phyloP scores from a whole-genome alignment of 2,797 vertebrate species.

The Lepus oiostolus region DNA sequence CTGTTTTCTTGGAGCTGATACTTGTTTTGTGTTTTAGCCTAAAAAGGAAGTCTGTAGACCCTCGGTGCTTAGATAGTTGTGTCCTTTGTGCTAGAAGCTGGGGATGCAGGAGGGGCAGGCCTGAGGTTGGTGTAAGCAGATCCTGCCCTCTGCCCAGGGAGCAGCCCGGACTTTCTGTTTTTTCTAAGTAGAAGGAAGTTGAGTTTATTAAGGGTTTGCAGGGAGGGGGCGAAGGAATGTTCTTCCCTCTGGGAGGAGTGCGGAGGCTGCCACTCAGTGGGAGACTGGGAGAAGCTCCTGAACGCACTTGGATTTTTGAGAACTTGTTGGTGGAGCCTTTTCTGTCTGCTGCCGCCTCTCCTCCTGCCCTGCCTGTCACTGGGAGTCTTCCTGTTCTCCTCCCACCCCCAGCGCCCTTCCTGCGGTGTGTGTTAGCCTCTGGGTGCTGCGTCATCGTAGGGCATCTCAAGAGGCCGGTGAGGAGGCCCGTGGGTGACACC shows the following conservation, averaged over 20 bases:
- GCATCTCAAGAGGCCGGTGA: not conserved
- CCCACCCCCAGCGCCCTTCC: not conserved
- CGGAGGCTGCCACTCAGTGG: not conserved
- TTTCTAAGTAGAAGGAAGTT: slow-evolving; percentile 54
- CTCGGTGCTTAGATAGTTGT: not conserved
- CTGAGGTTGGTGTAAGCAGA: not conserved
- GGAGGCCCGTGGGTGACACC: not conserved
- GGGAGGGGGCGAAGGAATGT: slow-evolving; percentile 4
- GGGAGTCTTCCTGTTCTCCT: not conserved
- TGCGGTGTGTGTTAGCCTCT: not conserved
- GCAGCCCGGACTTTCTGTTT: not conserved
- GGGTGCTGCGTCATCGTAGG: not conserved
- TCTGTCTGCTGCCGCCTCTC: not conserved
- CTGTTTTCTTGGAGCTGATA: not conserved
- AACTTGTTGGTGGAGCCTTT: not conserved
- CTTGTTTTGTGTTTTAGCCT: slow-evolving; percentile 63
- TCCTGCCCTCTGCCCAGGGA: not conserved
- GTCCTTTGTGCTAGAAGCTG: slow-evolving; percentile 19
- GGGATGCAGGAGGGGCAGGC: not conserved
- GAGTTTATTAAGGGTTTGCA: slow-evolving; percentile 39
- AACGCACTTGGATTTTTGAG: slow-evolving; percentile 75
- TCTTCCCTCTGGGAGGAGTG: not conserved
- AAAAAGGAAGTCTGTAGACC: slow-evolving; percentile 63
- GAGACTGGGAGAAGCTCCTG: not conserved
- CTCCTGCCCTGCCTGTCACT: not conserved